Conservation (phyloP, 2,113 vertebrate species). For the Cyanoderma ruficeps region DNA sequence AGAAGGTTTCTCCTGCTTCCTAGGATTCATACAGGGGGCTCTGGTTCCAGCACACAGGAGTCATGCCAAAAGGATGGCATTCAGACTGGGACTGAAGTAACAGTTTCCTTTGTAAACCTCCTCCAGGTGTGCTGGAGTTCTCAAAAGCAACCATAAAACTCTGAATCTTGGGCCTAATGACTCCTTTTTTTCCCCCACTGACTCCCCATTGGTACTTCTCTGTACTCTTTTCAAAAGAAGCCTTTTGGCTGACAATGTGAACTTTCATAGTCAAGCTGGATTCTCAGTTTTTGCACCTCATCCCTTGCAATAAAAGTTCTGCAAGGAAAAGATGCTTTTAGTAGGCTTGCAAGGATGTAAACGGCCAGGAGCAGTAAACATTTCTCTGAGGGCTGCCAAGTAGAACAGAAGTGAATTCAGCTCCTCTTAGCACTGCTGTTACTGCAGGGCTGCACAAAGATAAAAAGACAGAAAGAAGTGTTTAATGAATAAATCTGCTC, state of each 20-base stretch:
- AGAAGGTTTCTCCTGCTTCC: not conserved
- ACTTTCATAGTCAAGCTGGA: not conserved
- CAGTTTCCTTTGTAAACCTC: not conserved
- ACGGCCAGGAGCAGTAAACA: not conserved
- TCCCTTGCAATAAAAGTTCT: not conserved
- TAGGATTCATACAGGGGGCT: not conserved
- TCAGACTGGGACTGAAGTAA: not conserved
- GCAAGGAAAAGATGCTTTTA: not conserved
- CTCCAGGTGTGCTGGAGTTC: not conserved
- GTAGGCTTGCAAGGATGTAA: not conserved
- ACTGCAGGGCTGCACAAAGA: not conserved
- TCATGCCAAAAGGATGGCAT: not conserved
- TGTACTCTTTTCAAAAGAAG: not conserved
- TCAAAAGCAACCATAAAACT: not conserved
- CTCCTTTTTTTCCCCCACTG: not conserved
- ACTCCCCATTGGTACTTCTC: not conserved
- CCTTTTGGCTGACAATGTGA: not conserved
- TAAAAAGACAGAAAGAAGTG: not conserved
- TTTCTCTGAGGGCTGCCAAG: slow-evolving; percentile 21
- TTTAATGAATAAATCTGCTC: not conserved
- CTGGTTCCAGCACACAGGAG: not conserved
- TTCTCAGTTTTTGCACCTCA: not conserved
- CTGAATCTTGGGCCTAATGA: not conserved
- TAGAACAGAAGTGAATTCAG: not conserved
- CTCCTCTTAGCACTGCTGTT: not conserved